phyloP scores from a whole-genome alignment of 1,140 invertebrate species.

The Cydia strobilella region DNA sequence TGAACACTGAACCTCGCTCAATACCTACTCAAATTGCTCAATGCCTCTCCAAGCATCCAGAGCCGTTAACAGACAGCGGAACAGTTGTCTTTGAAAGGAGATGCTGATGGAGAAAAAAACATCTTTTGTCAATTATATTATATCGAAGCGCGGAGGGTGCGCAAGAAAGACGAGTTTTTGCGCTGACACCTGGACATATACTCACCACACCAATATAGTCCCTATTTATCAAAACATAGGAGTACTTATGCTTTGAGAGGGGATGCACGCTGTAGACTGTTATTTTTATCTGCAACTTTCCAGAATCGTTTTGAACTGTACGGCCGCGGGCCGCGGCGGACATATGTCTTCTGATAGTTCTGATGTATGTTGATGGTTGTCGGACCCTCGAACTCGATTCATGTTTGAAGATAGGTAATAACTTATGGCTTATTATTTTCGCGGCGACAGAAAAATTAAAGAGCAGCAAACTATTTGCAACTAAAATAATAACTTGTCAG shows the following conservation, averaged over 20 bases:
- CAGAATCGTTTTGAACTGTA: conserved; percentile 22
- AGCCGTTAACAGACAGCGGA: conserved; percentile 5
- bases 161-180: conserved; percentile 30
- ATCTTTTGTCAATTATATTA: conserved; percentile 32
- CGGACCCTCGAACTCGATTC: background rate
- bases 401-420: background rate
- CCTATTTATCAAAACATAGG: background rate
- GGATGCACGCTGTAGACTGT: background rate
- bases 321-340: background rate
- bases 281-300: conserved; percentile 21
- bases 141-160: background rate
- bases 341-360: background rate
- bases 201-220: background rate
- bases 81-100: conserved; percentile 3
- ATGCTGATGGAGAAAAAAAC: conserved; percentile 16
- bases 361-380: background rate
- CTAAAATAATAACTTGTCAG: too few species aligned
- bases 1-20: background rate
- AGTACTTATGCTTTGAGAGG: background rate
- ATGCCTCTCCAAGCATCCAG: conserved; percentile 1
- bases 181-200: conserved; percentile 5
- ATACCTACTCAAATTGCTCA: background rate
- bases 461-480: too few species aligned
- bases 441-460: too few species aligned
- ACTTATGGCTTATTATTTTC: too few species aligned